Base-by-base conservation (phyloP, 2,888 invertebrate species). In the Rutpela maculata region DNA sequence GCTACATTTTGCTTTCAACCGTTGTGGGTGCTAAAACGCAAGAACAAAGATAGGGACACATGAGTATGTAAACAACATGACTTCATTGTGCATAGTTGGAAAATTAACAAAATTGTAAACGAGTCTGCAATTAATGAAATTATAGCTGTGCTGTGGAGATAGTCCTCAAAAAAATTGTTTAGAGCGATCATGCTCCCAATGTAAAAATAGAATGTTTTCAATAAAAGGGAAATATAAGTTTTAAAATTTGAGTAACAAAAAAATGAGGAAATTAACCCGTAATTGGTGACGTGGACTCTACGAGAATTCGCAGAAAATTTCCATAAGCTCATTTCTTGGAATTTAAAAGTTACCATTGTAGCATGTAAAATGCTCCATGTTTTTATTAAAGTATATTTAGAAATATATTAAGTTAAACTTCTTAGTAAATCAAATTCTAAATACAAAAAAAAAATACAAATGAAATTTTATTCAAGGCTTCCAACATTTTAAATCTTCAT, bases 1-100 rank as follows among this genome's bases (percentile, higher is more conserved):
- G 63, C 69, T 43, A 77, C 69, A 65, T 77, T 77, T 26, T 57
- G 74, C 55, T 63, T 77, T 35, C 67, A 69, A 6, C 77, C 73
- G 12, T 77, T 77, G 56, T 77, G 77, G 77, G 31, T 77, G 59
- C 43, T 35, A 26, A 17, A 35, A 31, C 63, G 17, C 26, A 63
- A 9, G 15, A 15, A 31, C 12, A 77, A 55, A 69, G 68, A 68
- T 35, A 67, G 77, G 26, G 68, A 77, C n/a, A 77, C 74, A 22
- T 77, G 69, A 31, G 57, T 77, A 56, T 77, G 74, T 38, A 63
- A 68, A 69, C 62, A 55, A 4, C 74, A 76, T 66, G 11, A 15
- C 18, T 50, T 71, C 38, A 57, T 60, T 50, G 35, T 56, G 15
- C 22, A 60, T 56, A 57, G 57, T 7, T 63, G 68, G 55, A 74